phyloP scores from a whole-genome alignment of 2,888 invertebrate genomes.

The Bruchidius siliquastri region DNA sequence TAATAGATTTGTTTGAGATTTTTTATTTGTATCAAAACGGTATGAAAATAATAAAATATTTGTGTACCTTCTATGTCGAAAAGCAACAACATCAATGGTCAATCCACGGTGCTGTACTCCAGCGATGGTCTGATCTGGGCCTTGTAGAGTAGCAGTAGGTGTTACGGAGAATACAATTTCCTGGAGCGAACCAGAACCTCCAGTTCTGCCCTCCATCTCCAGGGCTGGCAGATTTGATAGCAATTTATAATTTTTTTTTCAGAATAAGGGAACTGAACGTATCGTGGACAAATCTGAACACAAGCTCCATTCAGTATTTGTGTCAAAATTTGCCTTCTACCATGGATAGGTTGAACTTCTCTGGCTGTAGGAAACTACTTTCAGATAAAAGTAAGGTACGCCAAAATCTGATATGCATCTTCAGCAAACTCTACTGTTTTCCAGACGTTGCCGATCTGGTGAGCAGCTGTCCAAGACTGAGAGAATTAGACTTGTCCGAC shows the following conservation, averaged over 20 bases:
- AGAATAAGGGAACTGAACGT: slow-evolving; percentile 70
- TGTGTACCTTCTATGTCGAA: too few species aligned
- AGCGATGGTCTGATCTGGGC: too few species aligned
- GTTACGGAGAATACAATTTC: too few species aligned
- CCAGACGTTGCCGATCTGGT: slow-evolving; percentile 67
- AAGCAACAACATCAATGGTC: too few species aligned
- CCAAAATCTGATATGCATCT: background rate
- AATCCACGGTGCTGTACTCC: too few species aligned
- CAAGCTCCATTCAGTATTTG: slow-evolving; percentile 57
- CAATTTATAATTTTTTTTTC: slow-evolving; percentile 31
- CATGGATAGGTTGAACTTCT: slow-evolving; percentile 71
- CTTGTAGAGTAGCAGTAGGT: too few species aligned
- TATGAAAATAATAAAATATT: too few species aligned
- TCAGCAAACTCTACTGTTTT: slow-evolving; percentile 21
- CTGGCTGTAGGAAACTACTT: slow-evolving; percentile 74
- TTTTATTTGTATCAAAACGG: too few species aligned
- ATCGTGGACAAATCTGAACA: slow-evolving; percentile 72
- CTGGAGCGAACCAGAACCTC: too few species aligned
- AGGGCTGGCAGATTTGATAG: too few species aligned
- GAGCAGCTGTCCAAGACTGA: slow-evolving; percentile 62
- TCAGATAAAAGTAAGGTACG: slow-evolving; percentile 65
- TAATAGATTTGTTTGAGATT: too few species aligned
- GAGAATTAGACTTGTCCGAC: slow-evolving; percentile 87
- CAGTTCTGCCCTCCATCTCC: too few species aligned
- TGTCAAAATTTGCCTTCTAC: slow-evolving; percentile 59